Evolutionary conservation across 2,888 invertebrate genomes (phyloP), one percentile per base, ranked within the genome.

Genomic region (Amphimallon solstitiale): DNA sequence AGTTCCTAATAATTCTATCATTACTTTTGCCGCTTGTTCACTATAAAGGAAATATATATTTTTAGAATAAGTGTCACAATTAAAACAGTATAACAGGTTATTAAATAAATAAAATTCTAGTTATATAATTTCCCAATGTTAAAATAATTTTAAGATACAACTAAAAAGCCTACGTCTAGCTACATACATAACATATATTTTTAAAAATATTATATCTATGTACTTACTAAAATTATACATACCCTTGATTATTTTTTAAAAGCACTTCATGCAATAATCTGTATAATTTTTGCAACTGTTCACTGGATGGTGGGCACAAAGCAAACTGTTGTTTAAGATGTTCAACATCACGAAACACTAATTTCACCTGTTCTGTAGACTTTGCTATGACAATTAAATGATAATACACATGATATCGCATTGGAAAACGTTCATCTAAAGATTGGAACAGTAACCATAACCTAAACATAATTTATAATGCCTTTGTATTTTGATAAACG

Each of bases 1-100:
- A 0, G 98, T 98, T 19, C 95, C 95, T 64, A 99, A 84, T 0
- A 99, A 85, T 82, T 97, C 97, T 69, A 98, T 92, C 98, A 99
- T 98, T 2, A 97, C 96, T 82, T 95, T 95, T 14, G 96, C 92
- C 19, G 97, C 96, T 75, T 93, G 86, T 79, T 97, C 96, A 82
- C 95, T 93, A 84, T 80, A 70, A 75, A 67, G 9, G 5, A 23
- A 23, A 29, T 7, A 29, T 29, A 29, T 5, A 7, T 29, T 23
- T 23, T 23, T 23, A 5, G 5, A n/a, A n/a, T n/a, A n/a, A n/a
- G n/a, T n/a, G n/a, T n/a, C n/a, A n/a, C n/a, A n/a, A n/a, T n/a
- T n/a, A n/a, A n/a, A n/a, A n/a, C n/a, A n/a, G n/a, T n/a, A n/a
- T n/a, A n/a, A n/a, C n/a, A n/a, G n/a, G n/a, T n/a, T n/a, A n/a